Conservation (phyloP, 2,113 vertebrate genomes). For the Lichenostomus cassidix region DNA sequence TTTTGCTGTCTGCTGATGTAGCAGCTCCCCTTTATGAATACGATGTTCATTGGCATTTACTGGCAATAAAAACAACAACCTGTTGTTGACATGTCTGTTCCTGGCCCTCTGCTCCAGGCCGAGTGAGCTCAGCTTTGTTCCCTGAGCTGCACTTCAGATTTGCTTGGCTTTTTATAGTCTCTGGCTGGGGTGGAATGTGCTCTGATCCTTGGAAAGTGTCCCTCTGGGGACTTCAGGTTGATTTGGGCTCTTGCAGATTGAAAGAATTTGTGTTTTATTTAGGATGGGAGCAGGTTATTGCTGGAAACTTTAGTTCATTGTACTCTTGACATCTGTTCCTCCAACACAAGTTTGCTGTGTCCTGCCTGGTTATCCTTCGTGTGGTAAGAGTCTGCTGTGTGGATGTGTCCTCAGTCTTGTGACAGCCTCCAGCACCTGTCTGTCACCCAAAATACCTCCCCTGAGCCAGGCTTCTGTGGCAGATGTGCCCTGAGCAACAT, state of each 20-base stretch:
- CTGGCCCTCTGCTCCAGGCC: not conserved
- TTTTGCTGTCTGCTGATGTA: not conserved
- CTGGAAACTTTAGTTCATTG: not conserved
- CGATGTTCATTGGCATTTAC: not conserved
- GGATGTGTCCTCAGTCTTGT: not conserved
- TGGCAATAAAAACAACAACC: not conserved
- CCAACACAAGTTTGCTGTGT: not conserved
- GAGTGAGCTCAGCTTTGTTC: not conserved
- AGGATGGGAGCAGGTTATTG: not conserved
- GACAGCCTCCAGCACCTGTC: not conserved
- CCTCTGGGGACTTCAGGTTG: not conserved
- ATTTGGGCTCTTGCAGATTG: not conserved
- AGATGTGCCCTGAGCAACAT: not conserved
- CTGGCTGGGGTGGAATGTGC: not conserved
- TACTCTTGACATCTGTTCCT: not conserved
- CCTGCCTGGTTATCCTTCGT: not conserved
- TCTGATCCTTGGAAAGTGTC: not conserved
- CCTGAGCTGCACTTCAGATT: not conserved
- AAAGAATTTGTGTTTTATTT: not conserved
- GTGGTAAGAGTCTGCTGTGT: not conserved
- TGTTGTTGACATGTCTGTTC: not conserved
- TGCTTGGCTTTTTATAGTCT: not conserved
- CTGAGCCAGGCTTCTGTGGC: not conserved
- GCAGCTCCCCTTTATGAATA: not conserved
- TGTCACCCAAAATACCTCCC: not conserved